These are phyloP conservation scores for Hydrophis major DNA, from an alignment of 2,797 vertebrate species.

Conservation along the genomic window DNA sequence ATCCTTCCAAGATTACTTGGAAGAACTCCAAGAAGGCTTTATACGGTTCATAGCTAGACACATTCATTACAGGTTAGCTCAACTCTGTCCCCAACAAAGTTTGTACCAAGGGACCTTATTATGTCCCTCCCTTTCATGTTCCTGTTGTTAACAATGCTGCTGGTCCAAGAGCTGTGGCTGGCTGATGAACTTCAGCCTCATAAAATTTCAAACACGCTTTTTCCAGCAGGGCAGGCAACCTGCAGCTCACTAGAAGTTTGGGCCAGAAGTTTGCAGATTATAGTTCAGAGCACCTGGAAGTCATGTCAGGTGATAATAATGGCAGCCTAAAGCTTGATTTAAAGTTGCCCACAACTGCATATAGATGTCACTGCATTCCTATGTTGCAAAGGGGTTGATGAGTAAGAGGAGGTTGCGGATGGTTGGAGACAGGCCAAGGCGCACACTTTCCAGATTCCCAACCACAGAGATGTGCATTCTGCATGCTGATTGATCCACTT, in stretches of 20 bases:
- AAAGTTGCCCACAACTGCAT: not conserved
- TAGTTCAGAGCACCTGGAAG: not conserved
- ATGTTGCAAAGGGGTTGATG: not conserved
- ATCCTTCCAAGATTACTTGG: not conserved
- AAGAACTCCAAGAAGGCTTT: not conserved
- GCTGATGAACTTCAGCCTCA: not conserved
- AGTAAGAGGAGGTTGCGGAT: not conserved
- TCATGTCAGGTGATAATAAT: not conserved
- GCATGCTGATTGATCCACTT: not conserved
- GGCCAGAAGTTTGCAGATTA: not conserved
- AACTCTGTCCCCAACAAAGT: not conserved
- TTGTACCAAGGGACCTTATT: not conserved
- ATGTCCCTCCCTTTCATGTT: not conserved
- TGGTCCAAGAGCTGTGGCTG: not conserved
- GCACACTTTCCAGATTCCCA: not conserved
- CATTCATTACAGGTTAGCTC: not conserved
- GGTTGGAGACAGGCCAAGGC: not conserved
- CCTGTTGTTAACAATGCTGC: not conserved
- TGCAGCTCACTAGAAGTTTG: not conserved
- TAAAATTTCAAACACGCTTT: not conserved
- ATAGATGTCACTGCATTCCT: not conserved
- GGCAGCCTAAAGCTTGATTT: not conserved
- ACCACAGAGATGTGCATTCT: not conserved
- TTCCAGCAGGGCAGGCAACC: not conserved
- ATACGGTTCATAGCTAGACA: not conserved